Base-by-base conservation (phyloP, 2,888 invertebrate genomes). In the Exocentrus adspersus region DNA sequence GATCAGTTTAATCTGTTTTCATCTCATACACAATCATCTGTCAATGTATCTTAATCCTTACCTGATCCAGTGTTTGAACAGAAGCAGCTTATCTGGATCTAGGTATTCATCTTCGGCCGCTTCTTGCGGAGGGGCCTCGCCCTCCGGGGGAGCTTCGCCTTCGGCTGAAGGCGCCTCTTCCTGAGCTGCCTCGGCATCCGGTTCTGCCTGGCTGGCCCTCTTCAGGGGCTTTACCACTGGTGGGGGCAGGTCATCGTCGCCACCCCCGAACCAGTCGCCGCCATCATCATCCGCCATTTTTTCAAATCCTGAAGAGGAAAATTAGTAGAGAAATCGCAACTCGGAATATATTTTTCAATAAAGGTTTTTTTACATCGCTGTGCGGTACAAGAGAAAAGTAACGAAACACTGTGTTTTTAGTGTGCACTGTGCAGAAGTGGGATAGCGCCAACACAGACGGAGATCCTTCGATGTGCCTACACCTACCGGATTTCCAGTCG, bases 41-140 rank as follows among this genome's bases (percentile, higher is more conserved):
- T 3, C 2, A 30, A 37, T 32, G 10, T 45, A 21, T 20, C 20
- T 20, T 46, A 56, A 53, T 30, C 24, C 19, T 78, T 82, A 90
- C 87, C 93, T 89, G 79, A 91, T 92, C 94, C 94, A 94, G 79
- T 94, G 93, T 79, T 88, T 90, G 84, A 90, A 91, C 70, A 92
- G 85, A 59, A 92, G 85, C 74, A 90, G 88, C 75, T 87, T 89
- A 72, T 87, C 86, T 24, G 87, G 86, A 65, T 90, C 89, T 73
- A 88, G 86, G 70, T 79, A 79, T 58, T 79, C 80, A 12, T 70
- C 75, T 60, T 76, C 80, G 24, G 80, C 81, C 45, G 81, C 84
- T 37, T 80, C 85, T 10, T 77, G 82, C n/a, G 20, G 56, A 14
- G 58, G 58, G 9, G 30, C 64, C 16, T 76, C 82, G 12, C 48